Conservation (phyloP, 2,797 vertebrate genomes). For the Mormyrops attenuatus region DNA sequence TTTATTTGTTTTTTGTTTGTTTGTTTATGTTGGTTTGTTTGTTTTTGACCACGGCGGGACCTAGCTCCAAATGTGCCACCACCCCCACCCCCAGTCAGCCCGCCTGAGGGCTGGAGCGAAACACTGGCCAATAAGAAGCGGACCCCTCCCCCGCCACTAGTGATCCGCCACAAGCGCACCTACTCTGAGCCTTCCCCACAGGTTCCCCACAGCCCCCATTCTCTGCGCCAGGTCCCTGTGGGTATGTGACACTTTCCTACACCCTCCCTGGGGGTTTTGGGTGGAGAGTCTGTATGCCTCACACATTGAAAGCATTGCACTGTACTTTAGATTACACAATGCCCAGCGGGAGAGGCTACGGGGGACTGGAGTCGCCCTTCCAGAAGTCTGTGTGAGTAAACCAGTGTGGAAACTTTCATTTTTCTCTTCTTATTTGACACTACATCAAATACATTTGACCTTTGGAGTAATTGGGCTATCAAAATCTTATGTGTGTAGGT, state of each 20-base stretch:
- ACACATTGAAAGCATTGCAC: slow-evolving; percentile 11
- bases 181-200: slow-evolving; percentile 63
- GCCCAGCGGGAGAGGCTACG: slow-evolving; percentile 52
- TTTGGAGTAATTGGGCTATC: neutral
- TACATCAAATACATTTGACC: neutral
- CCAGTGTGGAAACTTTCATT: neutral
- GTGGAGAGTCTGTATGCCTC: neutral
- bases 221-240: slow-evolving; percentile 37
- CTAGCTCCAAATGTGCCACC: slow-evolving; percentile 49
- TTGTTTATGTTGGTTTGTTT: neutral
- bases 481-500: neutral
- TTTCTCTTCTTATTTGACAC: neutral
- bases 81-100: slow-evolving; percentile 45
- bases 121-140: slow-evolving; percentile 50
- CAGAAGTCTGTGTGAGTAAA: slow-evolving; percentile 59
- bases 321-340: slow-evolving; percentile 50
- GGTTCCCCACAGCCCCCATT: slow-evolving; percentile 46
- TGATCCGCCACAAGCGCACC: slow-evolving; percentile 66
- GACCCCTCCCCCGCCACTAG: slow-evolving; percentile 52
- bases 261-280: neutral
- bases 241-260: slow-evolving; percentile 35
- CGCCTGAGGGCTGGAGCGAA: slow-evolving; percentile 37
- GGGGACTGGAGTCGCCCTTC: slow-evolving; percentile 55
- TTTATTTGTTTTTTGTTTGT: neutral
- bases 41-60: neutral